Conservation (phyloP, 2,888 invertebrate species). For the Leptopterna dolabrata region DNA sequence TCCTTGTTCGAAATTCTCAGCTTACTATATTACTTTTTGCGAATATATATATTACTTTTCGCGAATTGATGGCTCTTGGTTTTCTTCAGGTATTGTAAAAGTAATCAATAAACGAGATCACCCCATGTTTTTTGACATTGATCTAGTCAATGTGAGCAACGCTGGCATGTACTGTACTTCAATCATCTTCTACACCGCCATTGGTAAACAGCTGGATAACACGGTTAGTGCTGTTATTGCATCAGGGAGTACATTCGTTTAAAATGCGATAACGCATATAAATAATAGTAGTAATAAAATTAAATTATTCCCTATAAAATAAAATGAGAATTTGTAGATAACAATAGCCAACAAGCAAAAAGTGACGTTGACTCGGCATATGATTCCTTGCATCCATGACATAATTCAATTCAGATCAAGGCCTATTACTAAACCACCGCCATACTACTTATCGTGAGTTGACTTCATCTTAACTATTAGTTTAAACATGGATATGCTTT, state of each 20-base stretch:
- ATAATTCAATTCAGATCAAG: slow-evolving; percentile 46
- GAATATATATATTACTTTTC: no score
- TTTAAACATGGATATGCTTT: no score
- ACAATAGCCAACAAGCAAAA: slow-evolving; percentile 53
- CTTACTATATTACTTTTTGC: no score
- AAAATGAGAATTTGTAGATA: slow-evolving; percentile 31
- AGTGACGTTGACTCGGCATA: slow-evolving; percentile 36
- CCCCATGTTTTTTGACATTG: slow-evolving; percentile 38
- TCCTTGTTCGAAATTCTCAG: no score
- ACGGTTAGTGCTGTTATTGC: slow-evolving; percentile 15
- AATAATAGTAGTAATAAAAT: background rate
- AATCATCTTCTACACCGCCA: slow-evolving; percentile 40
- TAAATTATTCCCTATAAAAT: background rate
- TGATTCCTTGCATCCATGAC: slow-evolving; percentile 54
- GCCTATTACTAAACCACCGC: slow-evolving; percentile 40
- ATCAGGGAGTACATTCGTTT: no score
- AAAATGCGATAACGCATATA: no score
- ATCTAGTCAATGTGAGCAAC: slow-evolving; percentile 30
- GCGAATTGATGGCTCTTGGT: no score
- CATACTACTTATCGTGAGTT: slow-evolving; percentile 46
- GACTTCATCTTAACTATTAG: no score
- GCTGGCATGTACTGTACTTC: slow-evolving; percentile 48
- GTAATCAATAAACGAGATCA: slow-evolving; percentile 44
- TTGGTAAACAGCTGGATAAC: slow-evolving; percentile 48
- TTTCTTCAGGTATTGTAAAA: slow-evolving; percentile 44